Evolutionary conservation across 2,888 invertebrate species (phyloP).

Genomic region (Hipparchia semele): DNA sequence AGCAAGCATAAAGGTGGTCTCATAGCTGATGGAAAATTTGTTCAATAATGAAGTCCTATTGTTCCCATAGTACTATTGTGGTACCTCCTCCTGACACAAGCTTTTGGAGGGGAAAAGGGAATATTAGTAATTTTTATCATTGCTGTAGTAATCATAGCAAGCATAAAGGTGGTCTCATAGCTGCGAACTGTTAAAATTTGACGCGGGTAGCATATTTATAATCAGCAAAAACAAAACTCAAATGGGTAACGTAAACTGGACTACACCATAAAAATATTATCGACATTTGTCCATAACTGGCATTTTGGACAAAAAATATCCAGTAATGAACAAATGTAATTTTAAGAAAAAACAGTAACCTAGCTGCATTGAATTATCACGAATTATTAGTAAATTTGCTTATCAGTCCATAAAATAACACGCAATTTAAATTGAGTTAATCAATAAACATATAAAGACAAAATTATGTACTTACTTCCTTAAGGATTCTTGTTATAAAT

Average conservation of each 20-base stretch:
- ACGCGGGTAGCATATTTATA: no score
- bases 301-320: background rate
- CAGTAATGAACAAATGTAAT: background rate
- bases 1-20: no score
- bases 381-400: background rate
- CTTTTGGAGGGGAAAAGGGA: no score
- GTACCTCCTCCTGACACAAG: no score
- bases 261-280: conserved; percentile 22
- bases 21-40: no score
- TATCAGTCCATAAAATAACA: background rate
- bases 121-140: no score
- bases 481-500: background rate
- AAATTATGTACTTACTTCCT: background rate
- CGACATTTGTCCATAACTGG: conserved; percentile 34
- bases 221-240: background rate
- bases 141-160: no score
- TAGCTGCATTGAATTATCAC: background rate
- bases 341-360: background rate
- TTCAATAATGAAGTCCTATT: no score
- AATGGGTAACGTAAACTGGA: background rate
- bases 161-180: no score
- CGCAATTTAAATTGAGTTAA: background rate
- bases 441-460: background rate
- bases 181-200: no score
- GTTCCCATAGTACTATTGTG: no score